phyloP scores from a whole-genome alignment of 1,140 invertebrate genomes.

The Ptiloglossa arizonensis region DNA sequence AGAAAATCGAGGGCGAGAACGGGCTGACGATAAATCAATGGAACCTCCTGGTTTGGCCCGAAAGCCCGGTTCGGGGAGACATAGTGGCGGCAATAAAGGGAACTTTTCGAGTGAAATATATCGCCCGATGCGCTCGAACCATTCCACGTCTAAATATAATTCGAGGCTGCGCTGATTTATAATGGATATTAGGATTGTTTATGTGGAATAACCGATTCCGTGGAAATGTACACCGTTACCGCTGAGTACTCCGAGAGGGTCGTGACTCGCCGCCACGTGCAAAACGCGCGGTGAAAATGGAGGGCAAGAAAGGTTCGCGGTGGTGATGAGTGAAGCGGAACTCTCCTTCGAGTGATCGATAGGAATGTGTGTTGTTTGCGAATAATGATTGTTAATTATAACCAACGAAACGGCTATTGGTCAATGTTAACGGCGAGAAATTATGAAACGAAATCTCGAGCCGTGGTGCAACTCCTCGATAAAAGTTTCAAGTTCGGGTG shows the following conservation, averaged over 20 bases:
- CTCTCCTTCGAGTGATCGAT: constrained; percentile 3
- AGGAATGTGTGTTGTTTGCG: constrained; percentile 15
- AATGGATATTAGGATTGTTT: constrained; percentile 30
- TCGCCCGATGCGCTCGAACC: too few relatives aligned
- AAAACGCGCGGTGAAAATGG: constrained; percentile 12
- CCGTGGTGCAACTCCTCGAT: too few relatives aligned
- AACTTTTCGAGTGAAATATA: constrained; percentile 1
- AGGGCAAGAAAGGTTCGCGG: constrained; percentile 19
- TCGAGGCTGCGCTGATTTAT: constrained; percentile 33
- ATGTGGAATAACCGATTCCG: background rate
- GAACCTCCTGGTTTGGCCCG: constrained; percentile 9
- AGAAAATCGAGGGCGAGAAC: constrained; percentile 52
- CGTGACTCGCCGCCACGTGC: constrained; percentile 26
- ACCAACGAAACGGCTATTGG: too few relatives aligned
- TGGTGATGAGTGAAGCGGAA: constrained; percentile 47
- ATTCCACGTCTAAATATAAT: constrained; percentile 33
- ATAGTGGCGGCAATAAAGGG: constrained; percentile 6
- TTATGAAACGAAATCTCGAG: too few relatives aligned
- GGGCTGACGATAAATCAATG: constrained; percentile 52
- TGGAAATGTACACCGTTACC: background rate
- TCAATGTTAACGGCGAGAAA: too few relatives aligned
- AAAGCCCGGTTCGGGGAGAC: constrained; percentile 6
- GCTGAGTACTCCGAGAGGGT: background rate
- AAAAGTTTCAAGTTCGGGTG: too few relatives aligned
- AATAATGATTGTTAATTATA: background rate